phyloP scores from a whole-genome alignment of 2,888 invertebrate species.

The Tineola bisselliella region DNA sequence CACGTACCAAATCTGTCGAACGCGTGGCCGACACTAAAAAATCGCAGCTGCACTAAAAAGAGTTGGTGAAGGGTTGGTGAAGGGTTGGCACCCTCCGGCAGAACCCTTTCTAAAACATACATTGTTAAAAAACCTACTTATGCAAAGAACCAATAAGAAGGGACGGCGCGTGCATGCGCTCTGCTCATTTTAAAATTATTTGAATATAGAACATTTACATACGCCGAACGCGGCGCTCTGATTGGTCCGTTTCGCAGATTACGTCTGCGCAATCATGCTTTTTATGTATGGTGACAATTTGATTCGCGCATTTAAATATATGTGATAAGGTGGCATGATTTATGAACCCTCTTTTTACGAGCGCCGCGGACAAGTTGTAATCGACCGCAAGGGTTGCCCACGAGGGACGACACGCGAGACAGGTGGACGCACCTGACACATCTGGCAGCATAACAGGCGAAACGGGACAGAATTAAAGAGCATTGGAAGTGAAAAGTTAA shows the following conservation, averaged over 20 bases:
- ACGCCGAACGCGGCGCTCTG: conserved; percentile 28
- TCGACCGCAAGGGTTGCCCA: no score
- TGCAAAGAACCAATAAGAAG: conserved; percentile 60
- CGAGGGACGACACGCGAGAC: no score
- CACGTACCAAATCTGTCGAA: conserved; percentile 23
- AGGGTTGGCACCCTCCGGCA: conserved; percentile 38
- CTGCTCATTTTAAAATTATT: conserved; percentile 63
- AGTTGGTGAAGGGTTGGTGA: conserved; percentile 41
- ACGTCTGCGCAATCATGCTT: background rate
- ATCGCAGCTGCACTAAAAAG: conserved; percentile 36
- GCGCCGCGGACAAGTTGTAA: no score
- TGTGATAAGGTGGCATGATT: no score
- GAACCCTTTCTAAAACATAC: conserved; percentile 24
- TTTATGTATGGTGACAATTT: background rate
- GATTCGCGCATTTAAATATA: conserved; percentile 5
- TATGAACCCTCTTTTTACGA: no score
- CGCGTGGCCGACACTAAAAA: conserved; percentile 53
- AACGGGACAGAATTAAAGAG: no score
- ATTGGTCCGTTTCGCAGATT: conserved; percentile 36
- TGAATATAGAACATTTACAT: conserved; percentile 64
- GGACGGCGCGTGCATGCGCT: conserved; percentile 61
- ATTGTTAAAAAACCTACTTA: conserved; percentile 33
- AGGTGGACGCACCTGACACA: no score
- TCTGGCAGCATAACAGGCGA: no score
- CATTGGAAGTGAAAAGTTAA: no score